Evolutionary conservation across 2,797 vertebrate genomes (phyloP).

Genomic region (Tragopan temminckii): DNA sequence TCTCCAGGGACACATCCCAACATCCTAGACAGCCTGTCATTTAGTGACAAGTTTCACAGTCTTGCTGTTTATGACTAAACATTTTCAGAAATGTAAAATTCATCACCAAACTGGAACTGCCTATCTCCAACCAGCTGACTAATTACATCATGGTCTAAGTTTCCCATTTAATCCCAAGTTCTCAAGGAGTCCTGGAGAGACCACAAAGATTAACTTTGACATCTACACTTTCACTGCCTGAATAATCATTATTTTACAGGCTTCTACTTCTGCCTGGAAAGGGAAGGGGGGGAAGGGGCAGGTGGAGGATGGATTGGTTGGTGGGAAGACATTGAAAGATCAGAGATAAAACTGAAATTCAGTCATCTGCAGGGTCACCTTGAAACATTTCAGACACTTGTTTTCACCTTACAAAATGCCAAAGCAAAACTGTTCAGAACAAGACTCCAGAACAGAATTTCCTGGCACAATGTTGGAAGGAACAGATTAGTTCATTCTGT

Average conservation of each 20-base stretch:
- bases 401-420: constrained; percentile 5
- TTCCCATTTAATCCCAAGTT: background rate
- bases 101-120: background rate
- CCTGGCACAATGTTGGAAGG: background rate
- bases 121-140: background rate
- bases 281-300: fast-evolving
- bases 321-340: background rate
- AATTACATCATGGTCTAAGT: background rate
- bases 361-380: background rate
- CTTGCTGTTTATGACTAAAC: background rate
- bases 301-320: background rate
- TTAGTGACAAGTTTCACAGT: background rate
- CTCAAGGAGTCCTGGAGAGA: background rate
- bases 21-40: background rate
- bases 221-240: background rate
- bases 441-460: background rate
- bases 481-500: background rate
- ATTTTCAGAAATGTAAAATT: constrained; percentile 15
- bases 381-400: background rate
- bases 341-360: constrained; percentile 1
- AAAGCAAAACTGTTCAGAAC: constrained; percentile 1
- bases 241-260: background rate
- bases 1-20: background rate
- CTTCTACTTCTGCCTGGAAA: background rate
- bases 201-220: background rate